phyloP scores from a whole-genome alignment of 2,888 invertebrate genomes.

The Auanema sp. region DNA sequence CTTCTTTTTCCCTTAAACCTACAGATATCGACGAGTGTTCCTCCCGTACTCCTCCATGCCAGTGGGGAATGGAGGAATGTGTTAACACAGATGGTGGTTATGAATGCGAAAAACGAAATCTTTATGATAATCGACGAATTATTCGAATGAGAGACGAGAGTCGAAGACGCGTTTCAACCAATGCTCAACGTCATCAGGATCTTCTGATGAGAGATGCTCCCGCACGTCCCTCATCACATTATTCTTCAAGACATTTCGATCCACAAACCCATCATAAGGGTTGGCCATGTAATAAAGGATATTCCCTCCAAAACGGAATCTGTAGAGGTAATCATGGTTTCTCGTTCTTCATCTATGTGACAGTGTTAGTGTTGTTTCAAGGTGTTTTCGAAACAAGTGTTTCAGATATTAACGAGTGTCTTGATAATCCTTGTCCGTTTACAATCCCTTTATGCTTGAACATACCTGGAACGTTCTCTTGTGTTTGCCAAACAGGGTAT shows the following conservation, averaged over 20 bases:
- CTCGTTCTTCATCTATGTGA: no score
- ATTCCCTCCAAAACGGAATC: no score
- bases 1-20: slow-evolving; percentile 6
- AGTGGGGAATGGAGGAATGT: slow-evolving; percentile 15
- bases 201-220: no score
- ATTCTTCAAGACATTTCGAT: no score
- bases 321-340: no score
- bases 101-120: neutral
- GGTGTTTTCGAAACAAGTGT: no score
- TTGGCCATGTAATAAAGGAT: no score
- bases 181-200: neutral
- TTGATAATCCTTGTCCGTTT: slow-evolving; percentile 23
- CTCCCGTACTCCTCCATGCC: slow-evolving; percentile 21
- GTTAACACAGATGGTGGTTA: slow-evolving; percentile 25
- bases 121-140: slow-evolving; percentile 5
- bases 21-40: slow-evolving; percentile 38
- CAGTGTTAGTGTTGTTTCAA: no score
- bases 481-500: slow-evolving; percentile 73
- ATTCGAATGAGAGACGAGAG: slow-evolving; percentile 20
- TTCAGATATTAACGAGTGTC: slow-evolving; percentile 41
- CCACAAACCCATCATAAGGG: no score
- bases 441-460: slow-evolving; percentile 71
- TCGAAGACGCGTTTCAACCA: slow-evolving; percentile 20
- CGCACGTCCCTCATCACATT: no score
- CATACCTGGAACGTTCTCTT: slow-evolving; percentile 74